These are phyloP conservation scores for Panurus biarmicus DNA, from an alignment of 2,113 vertebrate genomes.

Conservation along the genomic window DNA sequence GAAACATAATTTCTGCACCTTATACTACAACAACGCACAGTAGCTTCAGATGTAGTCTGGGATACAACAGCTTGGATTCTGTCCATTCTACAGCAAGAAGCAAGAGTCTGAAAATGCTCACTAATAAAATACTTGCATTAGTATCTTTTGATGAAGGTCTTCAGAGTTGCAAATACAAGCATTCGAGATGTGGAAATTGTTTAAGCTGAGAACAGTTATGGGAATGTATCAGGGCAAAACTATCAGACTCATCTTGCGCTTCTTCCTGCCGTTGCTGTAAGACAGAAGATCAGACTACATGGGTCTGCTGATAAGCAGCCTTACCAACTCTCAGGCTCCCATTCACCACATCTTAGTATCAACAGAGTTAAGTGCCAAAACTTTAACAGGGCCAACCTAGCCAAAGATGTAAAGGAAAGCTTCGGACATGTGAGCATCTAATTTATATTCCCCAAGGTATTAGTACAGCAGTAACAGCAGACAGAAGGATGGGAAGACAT, in stretches of 20 bases:
- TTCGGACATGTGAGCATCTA: fast-evolving
- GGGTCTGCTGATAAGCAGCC: neutral
- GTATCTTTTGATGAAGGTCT: neutral
- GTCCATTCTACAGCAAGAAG: neutral
- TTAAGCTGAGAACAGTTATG: neutral
- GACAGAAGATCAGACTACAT: neutral
- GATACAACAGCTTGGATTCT: neutral
- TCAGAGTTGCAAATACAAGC: neutral
- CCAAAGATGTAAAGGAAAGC: neutral
- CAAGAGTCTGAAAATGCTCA: neutral
- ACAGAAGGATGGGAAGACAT: too few relatives aligned
- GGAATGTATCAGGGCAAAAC: neutral
- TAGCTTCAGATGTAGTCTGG: neutral
- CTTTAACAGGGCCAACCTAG: neutral
- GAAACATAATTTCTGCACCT: neutral
- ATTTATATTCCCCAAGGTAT: neutral
- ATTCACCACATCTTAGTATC: neutral
- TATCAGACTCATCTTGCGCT: neutral
- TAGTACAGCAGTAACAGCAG: neutral
- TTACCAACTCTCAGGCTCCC: neutral
- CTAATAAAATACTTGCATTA: neutral
- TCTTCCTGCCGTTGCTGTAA: neutral
- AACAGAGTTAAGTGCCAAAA: neutral
- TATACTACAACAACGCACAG: neutral
- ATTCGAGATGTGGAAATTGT: neutral